A percentile compares a stretch with the other conserved stretches of the same genome.
Conservation (phyloP, 2,797 vertebrate species). For the Labroides dimidiatus region DNA sequence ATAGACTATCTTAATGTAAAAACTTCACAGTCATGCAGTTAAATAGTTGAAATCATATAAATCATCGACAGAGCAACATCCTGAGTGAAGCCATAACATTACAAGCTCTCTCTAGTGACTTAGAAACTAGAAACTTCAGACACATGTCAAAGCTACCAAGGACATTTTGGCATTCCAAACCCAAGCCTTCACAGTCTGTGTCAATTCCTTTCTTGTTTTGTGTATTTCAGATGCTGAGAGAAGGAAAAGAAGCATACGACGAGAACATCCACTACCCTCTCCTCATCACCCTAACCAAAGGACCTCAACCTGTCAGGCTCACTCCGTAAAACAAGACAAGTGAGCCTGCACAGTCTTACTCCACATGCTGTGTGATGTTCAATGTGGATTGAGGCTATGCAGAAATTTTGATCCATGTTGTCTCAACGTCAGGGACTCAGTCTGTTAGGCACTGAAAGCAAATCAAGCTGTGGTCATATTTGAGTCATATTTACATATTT, state of each 20-base stretch:
- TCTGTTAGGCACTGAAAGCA: neutral
- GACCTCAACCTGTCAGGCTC: constrained; percentile 62
- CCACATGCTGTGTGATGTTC: constrained; percentile 8
- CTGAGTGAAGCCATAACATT: no score
- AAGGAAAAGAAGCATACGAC: constrained; percentile 90
- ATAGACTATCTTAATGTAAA: no score
- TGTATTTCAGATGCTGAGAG: constrained; percentile 89
- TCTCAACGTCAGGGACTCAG: constrained; percentile 7
- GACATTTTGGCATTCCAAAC: no score
- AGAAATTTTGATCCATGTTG: constrained; percentile 3
- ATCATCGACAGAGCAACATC: no score
- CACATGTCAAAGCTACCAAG: no score
- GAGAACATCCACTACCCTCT: constrained; percentile 96
- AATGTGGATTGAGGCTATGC: constrained; percentile 16
- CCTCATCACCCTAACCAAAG: constrained; percentile 90
- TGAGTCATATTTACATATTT: neutral
- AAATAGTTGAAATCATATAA: no score
- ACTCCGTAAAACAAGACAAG: constrained; percentile 64
- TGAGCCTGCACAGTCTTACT: constrained; percentile 22
- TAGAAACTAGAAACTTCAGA: no score
- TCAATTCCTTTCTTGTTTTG: constrained; percentile 22
- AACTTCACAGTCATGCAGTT: no score
- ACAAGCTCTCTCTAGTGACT: no score
- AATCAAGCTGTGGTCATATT: neutral
- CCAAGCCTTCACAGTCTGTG: neutral